Base-by-base conservation (phyloP, 2,113 vertebrate genomes). In the Halcyon senegalensis region DNA sequence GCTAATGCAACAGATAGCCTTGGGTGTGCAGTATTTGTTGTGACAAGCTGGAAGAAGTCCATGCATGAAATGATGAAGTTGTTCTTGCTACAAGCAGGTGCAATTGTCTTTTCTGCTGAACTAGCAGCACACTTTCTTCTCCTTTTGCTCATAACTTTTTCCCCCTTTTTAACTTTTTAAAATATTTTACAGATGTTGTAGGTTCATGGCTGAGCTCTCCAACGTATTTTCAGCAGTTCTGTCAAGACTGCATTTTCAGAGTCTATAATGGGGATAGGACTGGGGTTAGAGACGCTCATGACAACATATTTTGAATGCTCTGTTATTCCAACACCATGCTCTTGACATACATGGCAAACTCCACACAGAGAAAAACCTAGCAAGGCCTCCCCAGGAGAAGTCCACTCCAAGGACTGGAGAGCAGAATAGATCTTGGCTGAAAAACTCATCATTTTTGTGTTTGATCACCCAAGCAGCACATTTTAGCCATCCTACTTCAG, bases 21-120 rank as follows among this genome's bases (percentile, higher is more conserved):
- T 80, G 78, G 78, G 91, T 93, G 59, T 73, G 87, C 64, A 58
- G 62, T 18, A 81, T 76, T 82, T 88, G 77, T 93, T 88, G 75
- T 74, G 87, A 94, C 92, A 94, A 95, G 92, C 90, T 91, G 88
- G 90, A 94, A 93, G 31, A 80, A 53, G 28, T 70, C 79, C 91
- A 63, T 11, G 46, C 31, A 33, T 87, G 84, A 69, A 75, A 77
- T 72, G 92, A 90, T 76, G 58, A 93, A 93, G 41, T 46, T 83
- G 84, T 44, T 93, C 77, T 85, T 85, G 81, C 53, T 68, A 83
- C 75, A 63, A 84, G 90, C 56, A 96, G 91, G 91, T 96, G 82
- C 76, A 74, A 16, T 59, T 53, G 63, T 78, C 67, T 90, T 96
- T 94, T 90, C 73, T 92, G 85, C 67, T 87, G 91, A 95, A 76